A percentile compares a stretch with the other conserved stretches of the same genome.
Conservation (phyloP, 2,113 vertebrate species). For the Vulpes lagopus region DNA sequence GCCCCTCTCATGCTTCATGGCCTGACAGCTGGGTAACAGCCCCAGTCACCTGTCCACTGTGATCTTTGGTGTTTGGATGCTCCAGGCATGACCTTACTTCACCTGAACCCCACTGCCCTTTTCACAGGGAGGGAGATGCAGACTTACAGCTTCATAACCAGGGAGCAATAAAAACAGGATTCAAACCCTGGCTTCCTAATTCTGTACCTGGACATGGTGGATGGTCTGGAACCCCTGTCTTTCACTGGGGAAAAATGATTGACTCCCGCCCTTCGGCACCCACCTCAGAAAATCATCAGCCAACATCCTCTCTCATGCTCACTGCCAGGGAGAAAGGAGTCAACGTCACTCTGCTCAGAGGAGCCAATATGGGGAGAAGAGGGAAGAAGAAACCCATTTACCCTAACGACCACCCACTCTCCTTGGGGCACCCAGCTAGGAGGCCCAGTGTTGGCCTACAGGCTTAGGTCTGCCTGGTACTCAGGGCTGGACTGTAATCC, state of each 20-base stretch:
- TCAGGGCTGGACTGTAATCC: too few species aligned
- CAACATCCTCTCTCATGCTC: neutral
- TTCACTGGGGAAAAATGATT: rapidly evolving
- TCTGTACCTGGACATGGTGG: neutral
- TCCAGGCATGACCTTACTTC: neutral
- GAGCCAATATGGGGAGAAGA: neutral
- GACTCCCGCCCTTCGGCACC: too few species aligned
- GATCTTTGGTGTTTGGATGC: neutral
- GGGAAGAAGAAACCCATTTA: neutral
- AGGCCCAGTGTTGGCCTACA: neutral
- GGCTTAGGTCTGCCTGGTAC: neutral
- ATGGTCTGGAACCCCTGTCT: neutral
- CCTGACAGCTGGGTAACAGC: neutral
- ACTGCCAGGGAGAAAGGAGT: neutral
- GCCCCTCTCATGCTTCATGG: neutral
- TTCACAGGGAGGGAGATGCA: neutral
- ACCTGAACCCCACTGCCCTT: neutral
- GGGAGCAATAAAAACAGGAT: neutral
- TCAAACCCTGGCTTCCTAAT: rapidly evolving
- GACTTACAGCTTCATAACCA: neutral
- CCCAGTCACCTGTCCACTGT: neutral
- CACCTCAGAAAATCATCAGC: too few species aligned
- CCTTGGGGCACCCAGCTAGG: neutral
- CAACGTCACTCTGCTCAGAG: neutral
- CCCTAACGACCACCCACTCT: neutral